Percentiles rank a stretch among this genome's conserved stretches.
phyloP scores from a whole-genome alignment of 2,888 invertebrate species.

The Trissoscelio sp. region DNA sequence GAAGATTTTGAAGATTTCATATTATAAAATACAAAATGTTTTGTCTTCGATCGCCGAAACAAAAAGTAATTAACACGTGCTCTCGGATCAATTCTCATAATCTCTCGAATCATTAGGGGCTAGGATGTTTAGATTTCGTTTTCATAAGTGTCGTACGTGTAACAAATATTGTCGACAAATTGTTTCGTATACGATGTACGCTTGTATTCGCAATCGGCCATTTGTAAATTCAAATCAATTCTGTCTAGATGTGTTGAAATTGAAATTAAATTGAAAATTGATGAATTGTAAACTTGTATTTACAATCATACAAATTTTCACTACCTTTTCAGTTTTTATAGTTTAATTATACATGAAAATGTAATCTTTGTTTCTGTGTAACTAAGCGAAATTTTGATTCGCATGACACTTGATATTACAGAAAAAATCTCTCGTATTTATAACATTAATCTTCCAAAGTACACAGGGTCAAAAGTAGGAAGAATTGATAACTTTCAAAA shows the following conservation, averaged over 20 bases:
- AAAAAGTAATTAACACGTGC: slow-evolving; percentile 30
- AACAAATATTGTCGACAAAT: slow-evolving; percentile 38
- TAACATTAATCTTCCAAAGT: not conserved
- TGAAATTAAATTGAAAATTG: not conserved
- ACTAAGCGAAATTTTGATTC: not conserved
- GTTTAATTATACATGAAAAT: no score
- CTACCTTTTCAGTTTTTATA: no score
- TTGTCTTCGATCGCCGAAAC: slow-evolving; percentile 43
- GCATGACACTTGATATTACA: slow-evolving; percentile 7
- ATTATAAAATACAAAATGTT: slow-evolving; percentile 29
- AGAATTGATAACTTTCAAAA: slow-evolving; percentile 17
- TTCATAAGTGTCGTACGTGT: slow-evolving; percentile 22
- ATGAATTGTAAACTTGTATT: not conserved
- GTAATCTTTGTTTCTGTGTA: no score
- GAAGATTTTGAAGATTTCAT: slow-evolving; percentile 25
- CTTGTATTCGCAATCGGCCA: slow-evolving; percentile 20
- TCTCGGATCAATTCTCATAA: slow-evolving; percentile 30
- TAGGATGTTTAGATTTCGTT: slow-evolving; percentile 20
- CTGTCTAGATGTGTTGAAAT: slow-evolving; percentile 27
- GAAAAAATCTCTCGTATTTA: not conserved
- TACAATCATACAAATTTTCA: not conserved
- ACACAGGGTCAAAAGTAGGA: slow-evolving; percentile 3
- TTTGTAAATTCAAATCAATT: slow-evolving; percentile 9
- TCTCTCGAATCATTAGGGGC: slow-evolving; percentile 22
- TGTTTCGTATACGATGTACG: slow-evolving; percentile 28